A percentile compares a stretch with the other conserved stretches of the same genome.
phyloP scores from a whole-genome alignment of 2,888 invertebrate genomes.

The Drosophila melanosoma region DNA sequence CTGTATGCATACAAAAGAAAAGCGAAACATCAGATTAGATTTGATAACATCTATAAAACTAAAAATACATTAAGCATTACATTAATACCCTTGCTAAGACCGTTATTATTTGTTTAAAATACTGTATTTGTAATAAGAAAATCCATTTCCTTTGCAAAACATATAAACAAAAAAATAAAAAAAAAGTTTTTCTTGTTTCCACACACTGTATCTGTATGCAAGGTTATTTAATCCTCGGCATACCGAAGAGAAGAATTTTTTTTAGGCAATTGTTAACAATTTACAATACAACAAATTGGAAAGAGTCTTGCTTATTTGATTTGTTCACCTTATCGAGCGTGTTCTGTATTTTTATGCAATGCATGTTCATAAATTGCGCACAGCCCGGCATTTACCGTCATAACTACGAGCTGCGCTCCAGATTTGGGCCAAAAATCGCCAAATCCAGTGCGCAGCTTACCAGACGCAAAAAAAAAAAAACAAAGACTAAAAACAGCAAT shows the following conservation, averaged over 20 bases:
- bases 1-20: neutral
- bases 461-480: slow-evolving; percentile 9
- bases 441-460: slow-evolving; percentile 67
- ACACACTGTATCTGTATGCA: slow-evolving; percentile 2
- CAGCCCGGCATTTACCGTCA: slow-evolving; percentile 32
- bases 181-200: neutral
- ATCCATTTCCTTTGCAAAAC: too few relatives aligned
- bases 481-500: neutral
- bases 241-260: neutral
- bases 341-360: slow-evolving; percentile 31
- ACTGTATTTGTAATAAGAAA: neutral
- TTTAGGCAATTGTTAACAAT: neutral
- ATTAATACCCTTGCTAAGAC: neutral
- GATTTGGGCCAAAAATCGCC: slow-evolving; percentile 52
- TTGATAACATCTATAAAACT: neutral
- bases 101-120: neutral
- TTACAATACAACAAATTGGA: neutral
- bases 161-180: too few relatives aligned
- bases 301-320: neutral
- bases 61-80: neutral
- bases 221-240: slow-evolving; percentile 1
- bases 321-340: slow-evolving; percentile 27
- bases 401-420: slow-evolving; percentile 61
- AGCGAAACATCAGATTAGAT: slow-evolving; percentile 1
- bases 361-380: slow-evolving; percentile 40